Conservation (phyloP, 2,888 invertebrate species). For the Clepsis dumicolana region DNA sequence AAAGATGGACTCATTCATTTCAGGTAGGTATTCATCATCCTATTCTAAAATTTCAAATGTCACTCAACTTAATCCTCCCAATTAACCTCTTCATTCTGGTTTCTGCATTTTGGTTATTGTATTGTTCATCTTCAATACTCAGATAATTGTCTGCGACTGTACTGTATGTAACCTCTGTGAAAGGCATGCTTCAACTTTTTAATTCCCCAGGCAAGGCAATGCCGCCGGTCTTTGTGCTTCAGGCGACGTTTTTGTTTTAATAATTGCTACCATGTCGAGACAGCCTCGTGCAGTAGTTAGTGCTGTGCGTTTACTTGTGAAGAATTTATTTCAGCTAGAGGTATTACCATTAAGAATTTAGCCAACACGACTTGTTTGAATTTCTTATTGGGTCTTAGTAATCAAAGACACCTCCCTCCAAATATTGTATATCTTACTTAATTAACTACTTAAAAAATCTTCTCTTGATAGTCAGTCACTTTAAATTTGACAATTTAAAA, state of each 20-base stretch:
- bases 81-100: too few species aligned
- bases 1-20: too few species aligned
- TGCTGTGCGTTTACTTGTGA: background rate
- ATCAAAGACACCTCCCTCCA: too few species aligned
- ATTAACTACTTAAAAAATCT: too few species aligned
- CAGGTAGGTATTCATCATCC: too few species aligned
- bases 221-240: conserved; percentile 70
- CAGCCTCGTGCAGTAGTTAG: conserved; percentile 5
- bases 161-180: conserved; percentile 7
- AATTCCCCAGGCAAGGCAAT: conserved; percentile 77
- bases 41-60: too few species aligned
- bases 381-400: background rate
- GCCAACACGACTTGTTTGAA: background rate
- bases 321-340: background rate
- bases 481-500: too few species aligned
- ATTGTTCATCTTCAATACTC: background rate
- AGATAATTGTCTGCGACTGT: background rate
- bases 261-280: conserved; percentile 30
- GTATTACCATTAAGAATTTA: background rate
- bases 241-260: conserved; percentile 54
- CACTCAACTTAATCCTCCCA: too few species aligned
- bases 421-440: too few species aligned
- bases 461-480: too few species aligned
- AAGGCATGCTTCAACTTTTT: conserved; percentile 70
- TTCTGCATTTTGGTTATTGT: background rate